Base-by-base conservation (phyloP, 2,888 invertebrate genomes). In the Aethes cnicana region DNA sequence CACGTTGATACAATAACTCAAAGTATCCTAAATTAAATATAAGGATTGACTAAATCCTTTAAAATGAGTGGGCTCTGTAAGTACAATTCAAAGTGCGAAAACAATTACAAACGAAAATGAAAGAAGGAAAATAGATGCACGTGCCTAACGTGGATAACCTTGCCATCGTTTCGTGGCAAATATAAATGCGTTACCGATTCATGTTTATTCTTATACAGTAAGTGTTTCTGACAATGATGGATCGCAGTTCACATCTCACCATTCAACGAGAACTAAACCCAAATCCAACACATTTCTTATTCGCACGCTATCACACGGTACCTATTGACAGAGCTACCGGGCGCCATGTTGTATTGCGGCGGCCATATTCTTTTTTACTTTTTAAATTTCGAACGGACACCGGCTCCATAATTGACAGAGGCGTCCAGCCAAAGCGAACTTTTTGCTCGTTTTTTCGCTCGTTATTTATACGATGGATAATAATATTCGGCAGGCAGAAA, bases 341-440 rank as follows among this genome's bases (percentile, higher is more conserved):
- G n/a, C 36, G 18, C 52, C 41, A 44, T 55, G 47, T 55, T 43
- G 47, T 44, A 37, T 52, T 37, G 43, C 54, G 16, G 47, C 54
- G 47, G 58, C 58, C 59, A 53, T 53, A 8, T 49, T 50, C 7
- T n/a, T 54, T 59, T 57, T 61, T 55, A 20, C 46, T 60, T 68
- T 74, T 68, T 64, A 41, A 59, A 60, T 36, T 56, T 59, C 54
- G 55, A 44, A 20, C 49, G 62, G 61, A 57, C 61, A 43, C 62
- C 57, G 69, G 63, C 58, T 55, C 61, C 58, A 66, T 74, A 75
- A 75, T 75, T 75, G 75, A 74, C 75, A 74, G 71, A 65, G 63
- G 62, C 70, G 68, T 69, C 71, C 69, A 54, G 49, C 67, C 64
- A 63, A 58, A 60, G 48, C 47, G 58, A 59, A 67, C 62, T 72